Percentiles rank a stretch among this genome's conserved stretches.
Evolutionary conservation across 2,888 invertebrate species (phyloP).

Genomic region (Ischnura elegans): DNA sequence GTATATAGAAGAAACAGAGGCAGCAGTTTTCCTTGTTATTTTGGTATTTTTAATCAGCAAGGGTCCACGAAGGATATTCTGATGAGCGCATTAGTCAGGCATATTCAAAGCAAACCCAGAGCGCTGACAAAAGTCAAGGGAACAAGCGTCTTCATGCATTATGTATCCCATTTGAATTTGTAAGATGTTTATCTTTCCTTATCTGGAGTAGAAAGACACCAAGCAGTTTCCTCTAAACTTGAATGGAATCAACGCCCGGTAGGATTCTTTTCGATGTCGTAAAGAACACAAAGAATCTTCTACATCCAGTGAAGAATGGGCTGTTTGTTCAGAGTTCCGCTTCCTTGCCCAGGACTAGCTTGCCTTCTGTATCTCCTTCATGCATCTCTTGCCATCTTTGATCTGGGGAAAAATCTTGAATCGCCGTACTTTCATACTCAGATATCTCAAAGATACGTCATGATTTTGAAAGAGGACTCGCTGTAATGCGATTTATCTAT

Average conservation of each 20-base stretch:
- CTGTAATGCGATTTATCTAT: no score
- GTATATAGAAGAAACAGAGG: background rate
- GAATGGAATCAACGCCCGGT: slow-evolving; percentile 55
- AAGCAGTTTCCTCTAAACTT: background rate
- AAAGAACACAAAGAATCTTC: slow-evolving; percentile 36
- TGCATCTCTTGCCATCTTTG: background rate
- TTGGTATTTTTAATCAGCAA: background rate
- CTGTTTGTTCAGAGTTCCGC: background rate
- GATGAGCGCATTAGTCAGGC: background rate
- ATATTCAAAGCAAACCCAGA: background rate
- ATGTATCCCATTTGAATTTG: slow-evolving; percentile 52
- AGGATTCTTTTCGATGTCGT: slow-evolving; percentile 4
- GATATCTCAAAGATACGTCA: no score
- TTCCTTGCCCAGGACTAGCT: background rate
- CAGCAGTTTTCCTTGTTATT: background rate
- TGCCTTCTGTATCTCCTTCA: background rate
- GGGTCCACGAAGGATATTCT: background rate
- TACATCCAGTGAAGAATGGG: background rate
- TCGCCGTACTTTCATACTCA: no score
- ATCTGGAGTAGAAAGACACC: slow-evolving; percentile 26
- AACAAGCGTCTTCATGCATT: slow-evolving; percentile 43
- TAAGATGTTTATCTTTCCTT: slow-evolving; percentile 40
- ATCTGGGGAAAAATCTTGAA: background rate
- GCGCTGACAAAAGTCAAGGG: background rate
- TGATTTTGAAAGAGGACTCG: no score